Conservation (phyloP, 2,888 invertebrate species). For the Amphipoea lucens region DNA sequence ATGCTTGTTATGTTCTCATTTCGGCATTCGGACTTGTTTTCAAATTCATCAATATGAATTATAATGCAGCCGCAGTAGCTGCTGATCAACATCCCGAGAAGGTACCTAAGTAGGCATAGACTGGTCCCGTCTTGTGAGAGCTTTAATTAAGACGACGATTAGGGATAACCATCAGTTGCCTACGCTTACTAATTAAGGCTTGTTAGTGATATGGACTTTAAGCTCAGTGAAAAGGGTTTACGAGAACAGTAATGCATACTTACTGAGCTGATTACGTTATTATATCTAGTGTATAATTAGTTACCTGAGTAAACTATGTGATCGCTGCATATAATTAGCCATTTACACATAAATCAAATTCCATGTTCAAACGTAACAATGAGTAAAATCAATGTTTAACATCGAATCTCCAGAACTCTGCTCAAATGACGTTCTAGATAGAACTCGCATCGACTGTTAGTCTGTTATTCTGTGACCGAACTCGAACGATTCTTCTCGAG, state of each 20-base stretch:
- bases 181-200: conserved; percentile 45
- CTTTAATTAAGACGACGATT: conserved; percentile 37
- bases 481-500: conserved; percentile 72
- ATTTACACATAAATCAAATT: not conserved
- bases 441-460: not conserved
- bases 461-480: not conserved
- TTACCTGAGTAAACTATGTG: not conserved
- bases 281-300: not conserved
- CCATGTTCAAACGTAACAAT: not conserved
- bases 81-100: conserved; percentile 17
- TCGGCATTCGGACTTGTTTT: not conserved
- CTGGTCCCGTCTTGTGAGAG: conserved; percentile 32
- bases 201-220: conserved; percentile 37
- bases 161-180: conserved; percentile 12
- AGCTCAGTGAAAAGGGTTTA: conserved; percentile 13
- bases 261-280: not conserved
- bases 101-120: not conserved
- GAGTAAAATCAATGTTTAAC: not conserved
- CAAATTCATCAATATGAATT: conserved; percentile 17
- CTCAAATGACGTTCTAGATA: conserved; percentile 29
- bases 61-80: not conserved
- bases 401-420: not conserved
- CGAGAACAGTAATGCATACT: not conserved
- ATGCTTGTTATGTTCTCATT: conserved; percentile 1
- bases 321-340: not conserved